Conservation (phyloP, 2,888 invertebrate genomes). For the Eupithecia exiguata region DNA sequence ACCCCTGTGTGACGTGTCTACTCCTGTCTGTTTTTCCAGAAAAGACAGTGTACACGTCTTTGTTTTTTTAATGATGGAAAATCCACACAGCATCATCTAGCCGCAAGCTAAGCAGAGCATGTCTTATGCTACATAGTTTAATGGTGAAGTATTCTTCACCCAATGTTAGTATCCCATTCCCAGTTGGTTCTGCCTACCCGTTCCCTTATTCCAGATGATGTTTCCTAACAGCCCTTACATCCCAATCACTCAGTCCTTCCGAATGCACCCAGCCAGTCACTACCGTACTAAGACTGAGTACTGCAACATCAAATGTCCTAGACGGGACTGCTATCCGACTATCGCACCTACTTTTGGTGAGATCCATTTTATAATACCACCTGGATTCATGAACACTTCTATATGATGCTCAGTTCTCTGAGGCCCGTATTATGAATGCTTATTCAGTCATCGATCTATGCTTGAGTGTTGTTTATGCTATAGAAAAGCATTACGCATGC, state of each 20-base stretch:
- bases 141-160: neutral
- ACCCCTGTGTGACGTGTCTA: no score
- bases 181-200: neutral
- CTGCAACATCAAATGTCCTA: slow-evolving; percentile 58
- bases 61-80: no score
- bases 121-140: no score
- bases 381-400: neutral
- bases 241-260: slow-evolving; percentile 68
- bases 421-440: no score
- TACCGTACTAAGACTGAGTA: slow-evolving; percentile 29
- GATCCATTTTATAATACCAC: slow-evolving; percentile 39
- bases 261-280: slow-evolving; percentile 55
- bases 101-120: no score
- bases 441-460: no score
- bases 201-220: slow-evolving; percentile 45
- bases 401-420: neutral
- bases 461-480: no score
- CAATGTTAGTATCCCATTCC: neutral
- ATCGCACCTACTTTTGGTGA: slow-evolving; percentile 65
- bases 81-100: no score
- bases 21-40: no score
- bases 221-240: slow-evolving; percentile 50
- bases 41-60: no score
- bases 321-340: slow-evolving; percentile 61
- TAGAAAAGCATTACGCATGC: no score